Conservation (phyloP, 2,888 invertebrate species). For the Podotricha telesiphe region DNA sequence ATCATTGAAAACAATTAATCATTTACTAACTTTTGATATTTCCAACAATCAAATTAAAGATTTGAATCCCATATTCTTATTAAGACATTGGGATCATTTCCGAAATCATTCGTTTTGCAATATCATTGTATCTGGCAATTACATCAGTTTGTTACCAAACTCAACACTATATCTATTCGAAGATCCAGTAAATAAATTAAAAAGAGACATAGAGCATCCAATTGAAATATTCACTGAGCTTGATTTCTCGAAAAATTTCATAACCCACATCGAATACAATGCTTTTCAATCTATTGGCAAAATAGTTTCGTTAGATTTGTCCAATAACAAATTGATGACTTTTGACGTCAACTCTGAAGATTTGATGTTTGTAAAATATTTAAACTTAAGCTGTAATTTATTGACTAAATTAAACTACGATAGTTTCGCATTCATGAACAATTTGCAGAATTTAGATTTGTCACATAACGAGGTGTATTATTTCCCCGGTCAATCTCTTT, state of each 20-base stretch:
- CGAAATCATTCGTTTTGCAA: slow-evolving; percentile 60
- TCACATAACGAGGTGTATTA: slow-evolving; percentile 63
- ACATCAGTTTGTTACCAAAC: slow-evolving; percentile 61
- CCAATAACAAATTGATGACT: slow-evolving; percentile 59
- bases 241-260: slow-evolving; percentile 68
- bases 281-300: slow-evolving; percentile 65
- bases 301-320: slow-evolving; percentile 63
- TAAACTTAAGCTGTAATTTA: slow-evolving; percentile 68
- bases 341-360: slow-evolving; percentile 64
- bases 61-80: slow-evolving; percentile 62
- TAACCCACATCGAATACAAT: slow-evolving; percentile 62
- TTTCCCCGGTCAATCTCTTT: slow-evolving; percentile 63
- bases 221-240: slow-evolving; percentile 62
- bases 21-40: slow-evolving; percentile 72
- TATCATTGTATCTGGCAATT: slow-evolving; percentile 68
- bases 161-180: slow-evolving; percentile 55
- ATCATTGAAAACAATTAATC: slow-evolving; percentile 65
- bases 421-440: slow-evolving; percentile 64
- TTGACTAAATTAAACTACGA: slow-evolving; percentile 59
- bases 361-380: slow-evolving; percentile 57
- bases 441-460: slow-evolving; percentile 70
- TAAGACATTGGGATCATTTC: slow-evolving; percentile 71
- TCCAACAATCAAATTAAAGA: slow-evolving; percentile 64
- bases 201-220: slow-evolving; percentile 36
- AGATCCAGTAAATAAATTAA: slow-evolving; percentile 41